phyloP scores from a whole-genome alignment of 2,888 invertebrate species.

The Apodemia zela region DNA sequence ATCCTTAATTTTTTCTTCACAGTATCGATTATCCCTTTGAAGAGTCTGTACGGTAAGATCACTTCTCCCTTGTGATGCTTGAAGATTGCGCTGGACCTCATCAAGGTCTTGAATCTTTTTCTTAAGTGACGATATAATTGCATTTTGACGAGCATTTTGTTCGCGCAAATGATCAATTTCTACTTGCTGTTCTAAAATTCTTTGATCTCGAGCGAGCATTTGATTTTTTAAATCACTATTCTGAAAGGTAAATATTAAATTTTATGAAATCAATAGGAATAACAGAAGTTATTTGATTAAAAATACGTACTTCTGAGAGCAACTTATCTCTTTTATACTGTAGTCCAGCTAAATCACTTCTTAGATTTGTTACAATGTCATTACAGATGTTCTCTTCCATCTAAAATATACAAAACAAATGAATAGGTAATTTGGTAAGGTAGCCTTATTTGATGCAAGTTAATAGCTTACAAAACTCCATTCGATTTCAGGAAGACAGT shows the following conservation, averaged over 20 bases:
- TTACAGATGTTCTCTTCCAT: slow-evolving; percentile 79
- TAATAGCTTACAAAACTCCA: slow-evolving; percentile 51
- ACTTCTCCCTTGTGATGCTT: slow-evolving; percentile 80
- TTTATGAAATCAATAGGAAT: neutral
- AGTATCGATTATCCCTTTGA: slow-evolving; percentile 85
- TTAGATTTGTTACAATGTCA: slow-evolving; percentile 87
- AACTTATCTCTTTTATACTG: slow-evolving; percentile 92
- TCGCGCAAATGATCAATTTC: slow-evolving; percentile 90
- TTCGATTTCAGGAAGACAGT: slow-evolving; percentile 41
- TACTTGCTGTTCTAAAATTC: slow-evolving; percentile 87
- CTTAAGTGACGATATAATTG: slow-evolving; percentile 88
- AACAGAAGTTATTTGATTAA: neutral
- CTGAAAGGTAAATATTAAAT: slow-evolving; percentile 60
- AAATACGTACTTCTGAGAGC: slow-evolving; percentile 83
- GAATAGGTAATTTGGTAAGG: neutral
- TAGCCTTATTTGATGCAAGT: neutral
- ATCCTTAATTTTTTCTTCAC: slow-evolving; percentile 89
- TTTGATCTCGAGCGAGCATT: slow-evolving; percentile 85
- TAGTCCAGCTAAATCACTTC: slow-evolving; percentile 91
- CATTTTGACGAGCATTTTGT: slow-evolving; percentile 90
- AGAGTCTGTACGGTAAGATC: slow-evolving; percentile 87
- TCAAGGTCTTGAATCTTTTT: slow-evolving; percentile 90
- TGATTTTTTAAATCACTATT: slow-evolving; percentile 85
- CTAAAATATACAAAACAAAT: slow-evolving; percentile 44
- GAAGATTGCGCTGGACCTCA: slow-evolving; percentile 86